Conservation (phyloP, 2,888 invertebrate species). For the Griposia aprilina region DNA sequence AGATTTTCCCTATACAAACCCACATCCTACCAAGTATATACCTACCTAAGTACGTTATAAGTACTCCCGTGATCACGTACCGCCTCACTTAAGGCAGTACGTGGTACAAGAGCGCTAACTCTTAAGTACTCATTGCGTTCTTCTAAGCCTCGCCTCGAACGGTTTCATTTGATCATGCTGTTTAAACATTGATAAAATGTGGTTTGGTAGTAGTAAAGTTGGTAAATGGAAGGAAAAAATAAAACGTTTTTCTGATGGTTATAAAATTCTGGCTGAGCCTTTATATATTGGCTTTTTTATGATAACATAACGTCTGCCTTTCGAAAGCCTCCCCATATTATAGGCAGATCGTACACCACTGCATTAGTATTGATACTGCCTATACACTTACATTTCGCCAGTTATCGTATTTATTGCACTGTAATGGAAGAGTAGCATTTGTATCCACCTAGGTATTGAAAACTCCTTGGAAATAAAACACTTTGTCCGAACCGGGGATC, state of each 20-base stretch:
- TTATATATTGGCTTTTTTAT: constrained; percentile 21
- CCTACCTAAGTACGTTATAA: constrained; percentile 36
- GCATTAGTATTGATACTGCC: background rate
- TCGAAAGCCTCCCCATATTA: background rate
- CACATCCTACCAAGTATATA: background rate
- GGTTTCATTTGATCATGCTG: constrained; percentile 57
- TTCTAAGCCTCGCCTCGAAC: constrained; percentile 39
- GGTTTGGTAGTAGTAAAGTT: constrained; percentile 36
- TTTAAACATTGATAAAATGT: constrained; percentile 64
- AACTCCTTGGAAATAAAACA: background rate
- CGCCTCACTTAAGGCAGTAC: constrained; percentile 60
- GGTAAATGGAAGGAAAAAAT: constrained; percentile 40
- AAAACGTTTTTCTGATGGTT: constrained; percentile 13
- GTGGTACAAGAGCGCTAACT: constrained; percentile 59
- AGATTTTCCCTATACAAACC: background rate
- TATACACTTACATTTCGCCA: background rate
- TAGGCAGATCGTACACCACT: no score
- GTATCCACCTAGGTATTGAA: background rate
- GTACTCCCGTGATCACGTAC: constrained; percentile 58
- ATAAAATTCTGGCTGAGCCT: constrained; percentile 14
- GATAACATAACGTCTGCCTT: background rate
- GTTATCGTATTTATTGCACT: background rate
- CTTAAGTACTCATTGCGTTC: constrained; percentile 56
- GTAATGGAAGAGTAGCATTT: background rate
- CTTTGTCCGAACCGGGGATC: background rate